Conservation (phyloP, 2,113 vertebrate genomes). For the Tyto alba region DNA sequence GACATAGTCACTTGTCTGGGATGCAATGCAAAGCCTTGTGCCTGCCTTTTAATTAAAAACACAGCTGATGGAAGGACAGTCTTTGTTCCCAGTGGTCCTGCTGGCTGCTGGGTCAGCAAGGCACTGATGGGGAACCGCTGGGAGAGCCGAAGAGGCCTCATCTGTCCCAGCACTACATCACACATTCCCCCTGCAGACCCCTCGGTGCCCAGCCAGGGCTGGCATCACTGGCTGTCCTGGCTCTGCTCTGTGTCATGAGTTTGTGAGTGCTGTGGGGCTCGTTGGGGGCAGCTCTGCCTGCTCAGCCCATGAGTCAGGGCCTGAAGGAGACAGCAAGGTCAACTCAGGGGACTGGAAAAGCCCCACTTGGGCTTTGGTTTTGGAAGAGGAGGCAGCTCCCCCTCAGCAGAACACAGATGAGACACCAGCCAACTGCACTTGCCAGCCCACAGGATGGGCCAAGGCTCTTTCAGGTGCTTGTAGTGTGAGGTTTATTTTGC, state of each 20-base stretch:
- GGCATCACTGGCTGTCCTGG: not conserved
- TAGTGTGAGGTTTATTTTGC: not conserved
- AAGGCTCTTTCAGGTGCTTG: not conserved
- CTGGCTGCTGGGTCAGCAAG: not conserved
- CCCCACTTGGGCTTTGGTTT: not conserved
- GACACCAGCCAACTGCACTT: not conserved
- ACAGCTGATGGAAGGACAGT: not conserved
- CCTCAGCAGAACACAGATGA: not conserved
- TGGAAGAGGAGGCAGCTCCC: not conserved
- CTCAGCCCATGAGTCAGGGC: fast-evolving
- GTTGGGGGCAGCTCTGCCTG: not conserved
- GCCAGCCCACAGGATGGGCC: not conserved
- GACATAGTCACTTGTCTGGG: not conserved
- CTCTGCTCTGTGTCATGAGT: not conserved
- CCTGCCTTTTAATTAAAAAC: constrained; percentile 19
- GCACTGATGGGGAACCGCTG: not conserved
- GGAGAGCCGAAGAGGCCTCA: not conserved
- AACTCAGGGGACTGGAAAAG: not conserved
- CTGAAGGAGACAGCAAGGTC: not conserved
- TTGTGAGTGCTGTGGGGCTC: not conserved
- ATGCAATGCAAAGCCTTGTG: not conserved
- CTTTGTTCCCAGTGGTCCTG: not conserved
- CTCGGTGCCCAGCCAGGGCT: not conserved
- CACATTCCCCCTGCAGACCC: not conserved
- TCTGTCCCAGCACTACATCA: not conserved